Base-by-base conservation (phyloP, 1,140 invertebrate genomes). In the Pseudachorutes palmiensis region DNA sequence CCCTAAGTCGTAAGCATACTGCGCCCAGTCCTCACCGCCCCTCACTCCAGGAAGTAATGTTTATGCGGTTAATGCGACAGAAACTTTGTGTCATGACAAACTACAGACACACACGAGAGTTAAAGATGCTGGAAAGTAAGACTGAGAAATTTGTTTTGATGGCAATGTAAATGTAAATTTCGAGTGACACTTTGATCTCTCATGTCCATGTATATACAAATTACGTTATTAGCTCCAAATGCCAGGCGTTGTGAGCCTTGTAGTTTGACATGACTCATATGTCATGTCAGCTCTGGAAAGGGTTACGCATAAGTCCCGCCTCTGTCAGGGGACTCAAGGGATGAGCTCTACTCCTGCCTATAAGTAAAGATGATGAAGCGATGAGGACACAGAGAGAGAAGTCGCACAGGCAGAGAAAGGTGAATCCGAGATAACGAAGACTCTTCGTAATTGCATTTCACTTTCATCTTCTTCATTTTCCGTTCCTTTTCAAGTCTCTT, bases 341-440 rank as follows among this genome's bases (percentile, higher is more conserved):
- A 55, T 5, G 51, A 14, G 14, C 5, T 55, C n/a, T n/a, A n/a
- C n/a, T n/a, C n/a, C n/a, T n/a, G n/a, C n/a, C 12, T 9, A 55
- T 16, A 14, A 55, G 24, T 14, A 24, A 24, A 55, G 51, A 12
- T 55, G 12, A 55, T 19, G 36, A 41, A 9, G 36, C 5, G 36
- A 41, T 41, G 36, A 19, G 5, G 36, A 19, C 5, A 41, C 36
- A 19, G 19, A 41, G 36, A 9, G 19, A 41, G 19, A 41, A 9
- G 19, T n/a, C n/a, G n/a, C n/a, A 41, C 5, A 41, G 9, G 5
- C 51, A 22, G 24, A 55, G 51, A 24, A 55, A 55, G 51, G 51
- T 55, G 51, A 55, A 55, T 55, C 51, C 51, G 51, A 55, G 51
- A 55, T 55, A 55, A 55, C 51, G 51, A 55, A 55, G 14, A 41